phyloP scores from a whole-genome alignment of 2,888 invertebrate species.

The Plebejus melissa region DNA sequence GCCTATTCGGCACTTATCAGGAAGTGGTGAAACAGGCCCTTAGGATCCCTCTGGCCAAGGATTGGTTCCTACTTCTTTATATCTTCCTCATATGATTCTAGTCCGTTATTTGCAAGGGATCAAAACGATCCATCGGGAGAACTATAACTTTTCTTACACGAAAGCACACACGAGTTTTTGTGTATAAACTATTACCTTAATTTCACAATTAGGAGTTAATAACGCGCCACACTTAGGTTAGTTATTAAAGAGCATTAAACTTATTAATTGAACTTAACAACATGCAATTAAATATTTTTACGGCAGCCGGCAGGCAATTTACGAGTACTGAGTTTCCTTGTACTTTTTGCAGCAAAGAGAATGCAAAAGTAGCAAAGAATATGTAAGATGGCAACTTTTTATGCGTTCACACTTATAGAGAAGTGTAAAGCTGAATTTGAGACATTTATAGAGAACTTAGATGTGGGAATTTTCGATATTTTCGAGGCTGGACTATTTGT shows the following conservation, averaged over 20 bases:
- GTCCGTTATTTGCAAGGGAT: not conserved
- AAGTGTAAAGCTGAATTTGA: too few species aligned
- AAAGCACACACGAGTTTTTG: not conserved
- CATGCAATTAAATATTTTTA: conserved; percentile 20
- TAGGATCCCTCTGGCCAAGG: too few species aligned
- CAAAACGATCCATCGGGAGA: not conserved
- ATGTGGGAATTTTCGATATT: too few species aligned
- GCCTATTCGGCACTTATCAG: too few species aligned
- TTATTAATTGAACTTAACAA: not conserved
- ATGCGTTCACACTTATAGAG: not conserved
- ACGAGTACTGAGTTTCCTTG: not conserved
- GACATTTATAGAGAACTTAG: too few species aligned
- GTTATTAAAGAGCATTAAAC: conserved; percentile 1
- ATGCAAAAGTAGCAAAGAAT: not conserved
- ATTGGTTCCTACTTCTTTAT: too few species aligned
- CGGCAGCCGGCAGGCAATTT: not conserved
- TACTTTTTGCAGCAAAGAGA: not conserved
- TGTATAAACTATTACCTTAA: not conserved
- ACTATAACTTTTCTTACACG: not conserved
- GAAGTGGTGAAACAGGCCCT: too few species aligned
- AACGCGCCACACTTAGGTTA: not conserved
- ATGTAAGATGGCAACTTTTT: not conserved
- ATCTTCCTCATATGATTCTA: not conserved
- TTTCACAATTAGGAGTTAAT: not conserved
- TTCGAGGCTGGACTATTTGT: too few species aligned